Conservation (phyloP, 2,797 vertebrate species). For the Ctenochaetus hawaiiensis region DNA sequence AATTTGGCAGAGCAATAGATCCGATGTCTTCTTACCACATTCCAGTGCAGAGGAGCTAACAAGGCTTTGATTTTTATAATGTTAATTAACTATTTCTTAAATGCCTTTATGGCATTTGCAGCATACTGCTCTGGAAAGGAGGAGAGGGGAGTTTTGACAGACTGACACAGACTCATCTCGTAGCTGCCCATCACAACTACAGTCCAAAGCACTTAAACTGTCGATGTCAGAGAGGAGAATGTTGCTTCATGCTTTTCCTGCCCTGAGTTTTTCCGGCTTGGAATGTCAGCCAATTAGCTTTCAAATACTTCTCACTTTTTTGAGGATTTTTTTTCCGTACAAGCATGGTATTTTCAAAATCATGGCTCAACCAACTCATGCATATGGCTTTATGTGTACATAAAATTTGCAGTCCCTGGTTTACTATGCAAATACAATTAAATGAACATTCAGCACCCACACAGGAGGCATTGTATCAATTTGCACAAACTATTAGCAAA, state of each 20-base stretch:
- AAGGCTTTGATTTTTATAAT: background rate
- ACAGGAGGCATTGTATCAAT: background rate
- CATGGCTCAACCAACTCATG: background rate
- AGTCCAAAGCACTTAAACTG: background rate
- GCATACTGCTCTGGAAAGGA: background rate
- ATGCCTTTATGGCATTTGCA: constrained; percentile 9
- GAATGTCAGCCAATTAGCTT: background rate
- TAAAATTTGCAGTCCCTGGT: background rate
- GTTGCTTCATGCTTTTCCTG: background rate
- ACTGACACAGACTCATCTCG: background rate
- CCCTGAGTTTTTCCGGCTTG: background rate
- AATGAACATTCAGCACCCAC: background rate
- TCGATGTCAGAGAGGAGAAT: background rate
- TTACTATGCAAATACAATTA: background rate
- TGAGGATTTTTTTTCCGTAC: background rate
- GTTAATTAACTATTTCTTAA: background rate
- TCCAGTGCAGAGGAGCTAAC: constrained; percentile 11
- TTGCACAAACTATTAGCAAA: background rate
- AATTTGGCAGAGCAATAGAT: constrained; percentile 32
- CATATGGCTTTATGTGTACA: too few species aligned
- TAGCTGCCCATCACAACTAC: background rate
- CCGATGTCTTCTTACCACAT: background rate
- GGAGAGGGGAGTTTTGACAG: background rate
- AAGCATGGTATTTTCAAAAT: background rate
- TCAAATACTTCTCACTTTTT: background rate